phyloP scores from a whole-genome alignment of 2,888 invertebrate genomes.

The Isoperla grammatica region DNA sequence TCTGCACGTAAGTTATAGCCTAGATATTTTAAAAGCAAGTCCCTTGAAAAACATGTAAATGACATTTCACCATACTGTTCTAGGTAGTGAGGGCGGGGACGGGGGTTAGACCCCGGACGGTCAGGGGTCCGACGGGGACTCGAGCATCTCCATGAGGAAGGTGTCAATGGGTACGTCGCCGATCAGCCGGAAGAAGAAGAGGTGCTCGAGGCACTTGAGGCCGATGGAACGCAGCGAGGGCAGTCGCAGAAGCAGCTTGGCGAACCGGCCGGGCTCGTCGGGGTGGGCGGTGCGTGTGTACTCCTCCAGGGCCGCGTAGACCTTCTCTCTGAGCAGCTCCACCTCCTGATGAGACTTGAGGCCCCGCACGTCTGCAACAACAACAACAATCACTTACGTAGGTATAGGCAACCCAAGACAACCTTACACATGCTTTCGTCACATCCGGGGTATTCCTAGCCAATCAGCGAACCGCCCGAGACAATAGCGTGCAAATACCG shows the following conservation, averaged over 20 bases:
- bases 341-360: conserved; percentile 77
- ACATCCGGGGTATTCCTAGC: too few relatives aligned
- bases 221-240: conserved; percentile 88
- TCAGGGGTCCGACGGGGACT: conserved; percentile 52
- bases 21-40: too few relatives aligned
- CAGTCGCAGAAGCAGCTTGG: conserved; percentile 82
- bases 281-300: conserved; percentile 85
- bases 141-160: conserved; percentile 77
- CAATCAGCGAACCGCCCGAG: too few relatives aligned
- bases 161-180: conserved; percentile 81
- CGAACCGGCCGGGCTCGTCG: conserved; percentile 90
- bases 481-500: too few relatives aligned
- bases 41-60: too few relatives aligned
- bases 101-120: too few relatives aligned
- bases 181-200: conserved; percentile 90
- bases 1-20: too few relatives aligned
- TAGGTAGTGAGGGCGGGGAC: too few relatives aligned
- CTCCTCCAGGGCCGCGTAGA: conserved; percentile 90
- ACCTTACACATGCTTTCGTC: too few relatives aligned
- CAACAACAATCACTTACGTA: conserved; percentile 14
- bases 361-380: conserved; percentile 73
- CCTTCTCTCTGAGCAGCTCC: conserved; percentile 86
- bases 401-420: too few relatives aligned
- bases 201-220: conserved; percentile 89
- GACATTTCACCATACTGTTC: too few relatives aligned